A percentile compares a stretch with the other conserved stretches of the same genome.
Conservation (phyloP, 2,113 vertebrate species). For the Pedetes capensis region DNA sequence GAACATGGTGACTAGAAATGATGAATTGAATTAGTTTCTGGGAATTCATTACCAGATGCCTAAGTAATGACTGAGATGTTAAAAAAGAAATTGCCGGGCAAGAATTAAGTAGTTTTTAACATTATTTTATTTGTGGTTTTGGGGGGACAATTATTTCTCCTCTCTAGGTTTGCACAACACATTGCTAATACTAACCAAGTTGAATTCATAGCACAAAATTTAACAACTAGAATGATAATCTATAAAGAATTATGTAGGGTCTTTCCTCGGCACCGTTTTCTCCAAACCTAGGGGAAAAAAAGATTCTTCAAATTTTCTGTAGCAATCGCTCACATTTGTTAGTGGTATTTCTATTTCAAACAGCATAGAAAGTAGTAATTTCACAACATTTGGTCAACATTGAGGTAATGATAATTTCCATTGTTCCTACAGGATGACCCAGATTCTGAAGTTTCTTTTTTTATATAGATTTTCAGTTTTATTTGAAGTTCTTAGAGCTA, state of each 20-base stretch:
- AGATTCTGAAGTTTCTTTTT: background rate
- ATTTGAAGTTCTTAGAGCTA: slow-evolving; percentile 69
- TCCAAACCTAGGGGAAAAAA: background rate
- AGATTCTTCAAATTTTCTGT: background rate
- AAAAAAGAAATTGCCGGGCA: slow-evolving; percentile 68
- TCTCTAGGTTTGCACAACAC: slow-evolving; percentile 29
- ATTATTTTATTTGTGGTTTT: background rate
- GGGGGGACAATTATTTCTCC: slow-evolving; percentile 27
- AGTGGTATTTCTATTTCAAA: slow-evolving; percentile 60
- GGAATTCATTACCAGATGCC: slow-evolving; percentile 71
- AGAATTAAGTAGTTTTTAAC: slow-evolving; percentile 41
- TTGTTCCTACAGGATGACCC: slow-evolving; percentile 60
- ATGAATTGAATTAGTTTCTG: slow-evolving; percentile 30
- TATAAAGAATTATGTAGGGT: background rate
- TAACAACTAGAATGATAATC: slow-evolving; percentile 26
- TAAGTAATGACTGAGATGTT: slow-evolving; percentile 70
- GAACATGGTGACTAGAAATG: slow-evolving; percentile 36
- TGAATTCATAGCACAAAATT: slow-evolving; percentile 5
- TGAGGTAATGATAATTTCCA: background rate
- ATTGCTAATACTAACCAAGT: background rate
- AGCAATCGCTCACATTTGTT: slow-evolving; percentile 53
- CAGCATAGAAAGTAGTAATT: slow-evolving; percentile 13
- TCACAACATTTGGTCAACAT: slow-evolving; percentile 28
- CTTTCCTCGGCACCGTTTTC: background rate
- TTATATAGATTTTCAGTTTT: slow-evolving; percentile 44